A percentile compares a stretch with the other conserved stretches of the same genome.
These are phyloP conservation scores for Tringa solitaria DNA, from an alignment of 2,113 vertebrate species.

Conservation along the genomic window DNA sequence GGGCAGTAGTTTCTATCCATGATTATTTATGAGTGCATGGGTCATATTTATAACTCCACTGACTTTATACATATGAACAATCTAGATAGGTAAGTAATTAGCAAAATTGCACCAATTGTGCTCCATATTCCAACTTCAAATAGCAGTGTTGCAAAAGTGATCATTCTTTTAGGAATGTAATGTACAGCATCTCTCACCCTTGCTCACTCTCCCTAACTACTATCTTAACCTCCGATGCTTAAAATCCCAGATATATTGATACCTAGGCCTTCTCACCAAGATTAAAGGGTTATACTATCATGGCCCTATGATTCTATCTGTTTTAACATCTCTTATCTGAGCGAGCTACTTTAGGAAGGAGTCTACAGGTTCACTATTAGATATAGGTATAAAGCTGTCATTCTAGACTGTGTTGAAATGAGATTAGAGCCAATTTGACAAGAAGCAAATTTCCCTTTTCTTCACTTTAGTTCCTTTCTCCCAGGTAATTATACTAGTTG, in stretches of 20 bases:
- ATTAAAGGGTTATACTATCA: background rate
- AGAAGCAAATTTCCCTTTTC: background rate
- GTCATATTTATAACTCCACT: background rate
- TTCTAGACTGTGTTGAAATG: background rate
- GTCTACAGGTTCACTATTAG: background rate
- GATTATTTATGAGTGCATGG: background rate
- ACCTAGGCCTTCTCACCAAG: background rate
- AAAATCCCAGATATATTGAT: background rate
- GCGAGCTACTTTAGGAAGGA: background rate
- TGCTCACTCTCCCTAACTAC: background rate
- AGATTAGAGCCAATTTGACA: background rate
- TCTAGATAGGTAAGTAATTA: background rate
- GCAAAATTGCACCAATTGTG: background rate
- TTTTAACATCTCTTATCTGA: conserved; percentile 18
- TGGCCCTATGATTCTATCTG: background rate
- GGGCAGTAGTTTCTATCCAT: background rate
- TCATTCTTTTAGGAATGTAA: background rate
- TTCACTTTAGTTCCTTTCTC: background rate
- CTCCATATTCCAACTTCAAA: background rate
- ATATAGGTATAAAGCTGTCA: background rate
- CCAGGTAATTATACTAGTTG: background rate
- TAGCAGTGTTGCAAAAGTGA: background rate
- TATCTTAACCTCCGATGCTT: background rate
- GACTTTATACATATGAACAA: background rate
- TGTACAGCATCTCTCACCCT: background rate